Conservation (phyloP, 1,140 invertebrate species). For the Pinna nobilis region DNA sequence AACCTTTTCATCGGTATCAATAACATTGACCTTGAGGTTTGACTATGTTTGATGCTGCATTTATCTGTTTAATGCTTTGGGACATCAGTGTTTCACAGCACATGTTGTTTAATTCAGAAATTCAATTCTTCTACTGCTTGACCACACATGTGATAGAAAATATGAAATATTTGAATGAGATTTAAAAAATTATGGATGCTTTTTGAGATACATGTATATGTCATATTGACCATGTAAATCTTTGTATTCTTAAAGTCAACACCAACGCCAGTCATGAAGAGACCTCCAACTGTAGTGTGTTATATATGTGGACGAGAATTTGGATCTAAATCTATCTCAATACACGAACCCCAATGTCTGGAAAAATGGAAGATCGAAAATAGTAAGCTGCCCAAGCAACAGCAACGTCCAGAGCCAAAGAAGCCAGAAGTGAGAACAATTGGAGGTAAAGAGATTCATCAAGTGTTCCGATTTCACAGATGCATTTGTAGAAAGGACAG, state of each 20-base stretch:
- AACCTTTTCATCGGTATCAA: too few species aligned
- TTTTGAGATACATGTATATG: neutral
- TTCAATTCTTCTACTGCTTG: too few species aligned
- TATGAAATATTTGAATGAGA: too few species aligned
- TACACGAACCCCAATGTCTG: conserved; percentile 87
- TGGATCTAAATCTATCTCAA: conserved; percentile 82
- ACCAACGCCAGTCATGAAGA: conserved; percentile 47
- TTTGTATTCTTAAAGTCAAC: neutral
- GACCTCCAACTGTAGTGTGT: conserved; percentile 79
- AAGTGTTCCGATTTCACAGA: neutral
- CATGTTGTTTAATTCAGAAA: too few species aligned
- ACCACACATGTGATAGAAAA: too few species aligned
- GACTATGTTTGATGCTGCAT: too few species aligned
- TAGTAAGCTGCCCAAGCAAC: conserved; percentile 78
- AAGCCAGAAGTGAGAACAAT: conserved; percentile 80
- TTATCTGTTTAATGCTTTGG: too few species aligned
- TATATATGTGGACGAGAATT: conserved; percentile 85
- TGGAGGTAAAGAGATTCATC: conserved; percentile 43
- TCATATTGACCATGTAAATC: neutral
- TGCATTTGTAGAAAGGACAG: too few species aligned
- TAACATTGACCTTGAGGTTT: too few species aligned
- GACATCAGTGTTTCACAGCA: too few species aligned
- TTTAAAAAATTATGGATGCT: too few species aligned
- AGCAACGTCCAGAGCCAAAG: conserved; percentile 78
- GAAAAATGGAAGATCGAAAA: conserved; percentile 85